These are phyloP conservation scores for Coccyzus lansbergi DNA, from an alignment of 2,797 vertebrate genomes.

Conservation along the genomic window DNA sequence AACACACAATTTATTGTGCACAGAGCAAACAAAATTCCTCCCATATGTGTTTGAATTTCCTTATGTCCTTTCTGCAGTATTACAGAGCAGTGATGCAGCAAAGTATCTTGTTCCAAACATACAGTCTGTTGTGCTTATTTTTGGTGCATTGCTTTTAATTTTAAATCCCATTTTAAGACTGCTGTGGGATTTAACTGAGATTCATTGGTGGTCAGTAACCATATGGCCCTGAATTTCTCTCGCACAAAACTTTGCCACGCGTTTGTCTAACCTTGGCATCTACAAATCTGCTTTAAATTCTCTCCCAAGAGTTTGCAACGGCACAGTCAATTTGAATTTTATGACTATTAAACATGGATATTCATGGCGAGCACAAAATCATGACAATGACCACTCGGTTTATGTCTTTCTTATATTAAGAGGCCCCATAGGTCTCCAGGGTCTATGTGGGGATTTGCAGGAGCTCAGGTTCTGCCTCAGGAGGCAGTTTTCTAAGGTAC, in stretches of 20 bases:
- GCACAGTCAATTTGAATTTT: background rate
- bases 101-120: slow-evolving; percentile 58
- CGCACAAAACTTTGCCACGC: background rate
- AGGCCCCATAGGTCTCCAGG: background rate
- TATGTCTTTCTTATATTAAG: background rate
- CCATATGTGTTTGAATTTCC: slow-evolving; percentile 63
- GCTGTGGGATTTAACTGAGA: slow-evolving; percentile 45
- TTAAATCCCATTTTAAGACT: slow-evolving; percentile 48
- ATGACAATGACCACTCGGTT: background rate
- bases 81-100: slow-evolving; percentile 67
- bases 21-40: slow-evolving; percentile 53
- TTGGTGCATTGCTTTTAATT: slow-evolving; percentile 64
- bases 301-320: background rate
- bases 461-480: slow-evolving; percentile 37
- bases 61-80: slow-evolving; percentile 53
- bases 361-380: background rate
- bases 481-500: slow-evolving; percentile 43
- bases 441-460: background rate
- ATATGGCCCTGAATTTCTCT: slow-evolving; percentile 39
- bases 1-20: slow-evolving; percentile 51
- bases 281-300: slow-evolving; percentile 34
- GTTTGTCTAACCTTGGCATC: slow-evolving; percentile 9
- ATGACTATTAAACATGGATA: background rate
- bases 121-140: slow-evolving; percentile 62
- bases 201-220: slow-evolving; percentile 37